These are phyloP conservation scores for Orthosia incerta DNA, from an alignment of 2,888 invertebrate species.

Conservation along the genomic window DNA sequence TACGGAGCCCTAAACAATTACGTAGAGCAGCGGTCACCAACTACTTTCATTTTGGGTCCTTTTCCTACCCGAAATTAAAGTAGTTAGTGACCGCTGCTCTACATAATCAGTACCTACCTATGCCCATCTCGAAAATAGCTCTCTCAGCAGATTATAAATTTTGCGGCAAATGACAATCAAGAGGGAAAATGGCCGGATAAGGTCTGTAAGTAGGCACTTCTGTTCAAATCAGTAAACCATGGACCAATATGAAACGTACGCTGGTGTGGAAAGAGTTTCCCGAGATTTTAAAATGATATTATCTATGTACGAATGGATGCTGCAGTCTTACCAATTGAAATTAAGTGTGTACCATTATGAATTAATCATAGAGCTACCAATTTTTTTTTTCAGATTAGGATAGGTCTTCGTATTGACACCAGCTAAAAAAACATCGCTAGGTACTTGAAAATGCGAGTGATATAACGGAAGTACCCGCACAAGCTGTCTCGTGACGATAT, in stretches of 20 bases:
- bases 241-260: neutral
- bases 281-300: neutral
- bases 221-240: neutral
- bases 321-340: neutral
- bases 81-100: too few species aligned
- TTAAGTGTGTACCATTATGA: too few species aligned
- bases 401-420: neutral
- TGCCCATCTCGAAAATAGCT: neutral
- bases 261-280: neutral
- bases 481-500: conserved; percentile 41
- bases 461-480: conserved; percentile 67
- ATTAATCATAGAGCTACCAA: neutral
- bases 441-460: conserved; percentile 43
- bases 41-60: too few species aligned
- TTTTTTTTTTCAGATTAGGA: neutral
- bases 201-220: too few species aligned
- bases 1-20: too few species aligned
- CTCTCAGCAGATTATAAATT: too few species aligned
- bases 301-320: neutral
- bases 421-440: neutral
- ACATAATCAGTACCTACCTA: too few species aligned
- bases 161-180: neutral
- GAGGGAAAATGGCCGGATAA: too few species aligned
- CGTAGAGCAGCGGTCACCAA: too few species aligned
- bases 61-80: too few species aligned